Evolutionary conservation across 2,113 vertebrate genomes (phyloP).

Genomic region (Burhinus bistriatus): DNA sequence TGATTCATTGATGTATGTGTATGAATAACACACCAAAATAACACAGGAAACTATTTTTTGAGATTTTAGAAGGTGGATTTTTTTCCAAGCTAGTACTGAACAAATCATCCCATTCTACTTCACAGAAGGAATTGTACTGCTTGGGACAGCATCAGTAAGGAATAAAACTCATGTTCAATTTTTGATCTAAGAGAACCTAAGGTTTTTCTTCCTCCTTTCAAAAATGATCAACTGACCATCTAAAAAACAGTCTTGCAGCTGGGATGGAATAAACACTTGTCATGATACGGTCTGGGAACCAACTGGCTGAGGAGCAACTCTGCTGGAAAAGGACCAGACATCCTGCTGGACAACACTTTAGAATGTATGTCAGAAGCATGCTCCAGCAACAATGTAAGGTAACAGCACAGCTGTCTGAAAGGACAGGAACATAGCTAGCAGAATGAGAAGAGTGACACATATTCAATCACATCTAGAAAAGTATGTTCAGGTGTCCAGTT

Average conservation of each 20-base stretch:
- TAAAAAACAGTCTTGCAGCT: neutral
- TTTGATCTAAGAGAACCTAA: neutral
- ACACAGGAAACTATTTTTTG: neutral
- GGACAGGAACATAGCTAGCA: fast-evolving
- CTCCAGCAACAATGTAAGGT: neutral
- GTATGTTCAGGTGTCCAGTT: fast-evolving
- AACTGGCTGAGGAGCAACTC: neutral
- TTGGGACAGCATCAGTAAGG: neutral
- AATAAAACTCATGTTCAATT: neutral
- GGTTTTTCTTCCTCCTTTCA: neutral
- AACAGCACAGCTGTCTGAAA: neutral
- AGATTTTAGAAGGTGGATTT: neutral
- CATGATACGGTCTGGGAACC: neutral
- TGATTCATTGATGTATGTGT: fast-evolving
- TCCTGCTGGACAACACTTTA: neutral
- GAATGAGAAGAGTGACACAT: neutral
- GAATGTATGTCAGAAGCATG: neutral
- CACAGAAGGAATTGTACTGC: neutral
- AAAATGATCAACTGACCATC: neutral
- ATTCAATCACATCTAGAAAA: neutral
- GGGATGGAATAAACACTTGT: neutral
- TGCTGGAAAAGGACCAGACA: neutral
- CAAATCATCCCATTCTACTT: neutral
- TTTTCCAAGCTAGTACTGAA: neutral
- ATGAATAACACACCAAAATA: neutral